These are phyloP conservation scores for Equus quagga DNA, from an alignment of 2,113 vertebrate genomes.

Conservation along the genomic window DNA sequence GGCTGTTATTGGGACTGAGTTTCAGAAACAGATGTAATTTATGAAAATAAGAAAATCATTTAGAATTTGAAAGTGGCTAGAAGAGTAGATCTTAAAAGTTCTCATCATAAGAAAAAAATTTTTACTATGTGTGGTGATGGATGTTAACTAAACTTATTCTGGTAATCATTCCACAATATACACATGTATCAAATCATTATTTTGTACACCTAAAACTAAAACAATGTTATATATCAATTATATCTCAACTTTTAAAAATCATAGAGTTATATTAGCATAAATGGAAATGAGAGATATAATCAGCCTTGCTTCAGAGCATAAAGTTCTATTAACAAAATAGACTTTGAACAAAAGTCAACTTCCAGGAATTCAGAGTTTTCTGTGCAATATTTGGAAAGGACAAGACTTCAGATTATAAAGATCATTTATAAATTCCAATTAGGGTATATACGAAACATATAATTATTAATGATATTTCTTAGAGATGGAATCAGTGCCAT, in stretches of 20 bases:
- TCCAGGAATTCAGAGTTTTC: constrained; percentile 42
- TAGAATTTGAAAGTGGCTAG: constrained; percentile 20
- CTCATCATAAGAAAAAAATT: not conserved
- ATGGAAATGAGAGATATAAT: not conserved
- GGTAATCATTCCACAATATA: not conserved
- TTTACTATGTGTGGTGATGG: not conserved
- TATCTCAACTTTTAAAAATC: not conserved
- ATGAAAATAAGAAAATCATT: constrained; percentile 36
- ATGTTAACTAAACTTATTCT: constrained; percentile 7
- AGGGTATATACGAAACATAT: not conserved
- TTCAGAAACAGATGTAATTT: constrained; percentile 22
- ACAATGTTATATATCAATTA: not conserved
- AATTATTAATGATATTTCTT: not conserved
- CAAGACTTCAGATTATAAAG: not conserved
- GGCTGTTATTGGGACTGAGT: not conserved
- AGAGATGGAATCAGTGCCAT: not conserved
- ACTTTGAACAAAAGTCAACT: not conserved
- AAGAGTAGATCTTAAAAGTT: not conserved
- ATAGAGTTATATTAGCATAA: not conserved
- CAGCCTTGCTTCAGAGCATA: constrained; percentile 22
- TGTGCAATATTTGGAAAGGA: not conserved
- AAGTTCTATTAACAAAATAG: not conserved
- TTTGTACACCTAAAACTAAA: not conserved
- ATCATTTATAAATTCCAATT: not conserved
- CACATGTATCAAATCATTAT: not conserved